A percentile compares a stretch with the other conserved stretches of the same genome.
These are phyloP conservation scores for Tinamus guttatus DNA, from an alignment of 2,113 vertebrate genomes.

Conservation along the genomic window DNA sequence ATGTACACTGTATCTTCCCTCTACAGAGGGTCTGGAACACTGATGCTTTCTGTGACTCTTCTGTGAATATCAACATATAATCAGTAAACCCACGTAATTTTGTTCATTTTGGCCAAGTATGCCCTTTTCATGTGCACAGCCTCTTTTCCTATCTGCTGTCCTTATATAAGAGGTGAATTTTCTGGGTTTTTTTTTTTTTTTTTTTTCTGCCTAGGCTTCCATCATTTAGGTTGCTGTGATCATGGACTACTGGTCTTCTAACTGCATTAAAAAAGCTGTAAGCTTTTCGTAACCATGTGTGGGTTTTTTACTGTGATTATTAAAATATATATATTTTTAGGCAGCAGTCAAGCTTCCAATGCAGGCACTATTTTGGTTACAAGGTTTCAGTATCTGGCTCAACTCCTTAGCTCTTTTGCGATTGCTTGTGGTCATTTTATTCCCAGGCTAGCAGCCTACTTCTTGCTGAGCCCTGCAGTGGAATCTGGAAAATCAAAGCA, in stretches of 20 bases:
- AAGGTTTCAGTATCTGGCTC: background rate
- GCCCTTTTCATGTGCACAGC: background rate
- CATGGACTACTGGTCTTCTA: background rate
- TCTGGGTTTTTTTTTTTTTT: background rate
- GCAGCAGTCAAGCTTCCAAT: background rate
- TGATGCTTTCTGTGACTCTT: background rate
- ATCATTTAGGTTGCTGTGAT: background rate
- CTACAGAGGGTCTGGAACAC: background rate
- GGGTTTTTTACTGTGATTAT: background rate
- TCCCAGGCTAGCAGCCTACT: background rate
- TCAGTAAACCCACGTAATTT: background rate
- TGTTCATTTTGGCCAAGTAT: background rate
- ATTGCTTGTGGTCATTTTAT: background rate
- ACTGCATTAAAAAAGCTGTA: background rate
- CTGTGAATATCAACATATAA: background rate
- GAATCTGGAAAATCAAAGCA: background rate
- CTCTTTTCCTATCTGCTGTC: background rate
- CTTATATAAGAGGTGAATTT: background rate
- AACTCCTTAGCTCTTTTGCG: background rate
- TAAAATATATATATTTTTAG: background rate
- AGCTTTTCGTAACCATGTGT: background rate
- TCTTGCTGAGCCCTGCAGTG: background rate
- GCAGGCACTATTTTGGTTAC: background rate
- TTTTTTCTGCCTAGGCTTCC: background rate
- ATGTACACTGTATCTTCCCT: background rate